Base-by-base conservation (phyloP, 2,888 invertebrate genomes). In the Germaria angustata region DNA sequence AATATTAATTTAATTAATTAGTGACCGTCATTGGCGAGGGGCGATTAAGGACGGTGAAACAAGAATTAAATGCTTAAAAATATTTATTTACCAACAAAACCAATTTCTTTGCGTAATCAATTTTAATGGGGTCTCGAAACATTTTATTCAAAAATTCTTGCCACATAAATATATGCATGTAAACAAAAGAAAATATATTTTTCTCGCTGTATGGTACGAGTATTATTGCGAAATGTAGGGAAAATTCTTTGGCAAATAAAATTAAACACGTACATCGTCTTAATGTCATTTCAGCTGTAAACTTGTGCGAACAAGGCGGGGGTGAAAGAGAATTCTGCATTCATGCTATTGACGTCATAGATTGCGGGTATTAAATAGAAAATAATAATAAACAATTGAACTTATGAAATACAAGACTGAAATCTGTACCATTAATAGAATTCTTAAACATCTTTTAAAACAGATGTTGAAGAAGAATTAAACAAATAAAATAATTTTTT, bases 81-180 rank as follows among this genome's bases (percentile, higher is more conserved):
- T 41, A 17, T 46, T 46, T 65, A 20, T 17, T 15, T 39, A 20
- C 13, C 7, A 28, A 20, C 17, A 55, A 61, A 63, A 63, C 8
- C n/a, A n/a, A n/a, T 46, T 65, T 36, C 7, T 17, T 55, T 22
- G 24, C 39, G 71, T 61, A n/a, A 72, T 72, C 71, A 72, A 39
- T 72, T 59, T 0, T 2, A n/a, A 1, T 59, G 46, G n/a, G n/a
- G n/a, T n/a, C n/a, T n/a, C n/a, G n/a, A n/a, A n/a, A n/a, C n/a
- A n/a, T n/a, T n/a, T n/a, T n/a, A n/a, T n/a, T n/a, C n/a, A n/a
- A n/a, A n/a, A n/a, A n/a, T n/a, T n/a, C n/a, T n/a, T n/a, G n/a
- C n/a, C n/a, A n/a, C n/a, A n/a, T n/a, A 44, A 57, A 51, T 9
- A 41, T 0, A 53, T 8, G 20, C 5, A 22, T 1, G 1, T n/a